phyloP scores from a whole-genome alignment of 2,797 vertebrate species.

The Ctenosaura bakeri region DNA sequence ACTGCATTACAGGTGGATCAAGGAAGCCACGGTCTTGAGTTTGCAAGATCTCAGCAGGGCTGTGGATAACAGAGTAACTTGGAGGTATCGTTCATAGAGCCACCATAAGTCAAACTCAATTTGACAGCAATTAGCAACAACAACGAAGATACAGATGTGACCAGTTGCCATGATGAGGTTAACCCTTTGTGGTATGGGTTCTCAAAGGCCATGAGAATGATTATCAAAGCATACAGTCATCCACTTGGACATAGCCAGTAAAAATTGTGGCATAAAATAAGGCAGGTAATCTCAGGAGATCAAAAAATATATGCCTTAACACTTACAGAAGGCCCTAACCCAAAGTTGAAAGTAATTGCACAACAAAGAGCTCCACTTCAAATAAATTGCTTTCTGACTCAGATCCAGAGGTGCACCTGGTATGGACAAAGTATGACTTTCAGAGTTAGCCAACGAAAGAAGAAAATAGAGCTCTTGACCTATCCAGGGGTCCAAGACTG shows the following conservation, averaged over 20 bases:
- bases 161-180: slow-evolving; percentile 33
- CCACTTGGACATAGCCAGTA: neutral
- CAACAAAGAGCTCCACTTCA: neutral
- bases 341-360: neutral
- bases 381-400: slow-evolving; percentile 19
- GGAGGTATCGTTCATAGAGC: no score
- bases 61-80: no score
- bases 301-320: neutral
- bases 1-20: no score
- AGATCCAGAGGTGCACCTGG: neutral
- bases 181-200: neutral
- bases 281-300: neutral
- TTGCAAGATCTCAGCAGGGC: no score
- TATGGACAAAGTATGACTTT: neutral
- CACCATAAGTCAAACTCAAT: no score
- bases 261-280: neutral
- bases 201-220: neutral
- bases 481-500: neutral
- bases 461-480: neutral
- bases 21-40: no score
- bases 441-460: slow-evolving; percentile 1
- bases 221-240: neutral
- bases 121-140: neutral
- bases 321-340: neutral
- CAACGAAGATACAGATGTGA: neutral